These are phyloP conservation scores for Zapornia atra DNA, from an alignment of 2,113 vertebrate species.

Conservation along the genomic window DNA sequence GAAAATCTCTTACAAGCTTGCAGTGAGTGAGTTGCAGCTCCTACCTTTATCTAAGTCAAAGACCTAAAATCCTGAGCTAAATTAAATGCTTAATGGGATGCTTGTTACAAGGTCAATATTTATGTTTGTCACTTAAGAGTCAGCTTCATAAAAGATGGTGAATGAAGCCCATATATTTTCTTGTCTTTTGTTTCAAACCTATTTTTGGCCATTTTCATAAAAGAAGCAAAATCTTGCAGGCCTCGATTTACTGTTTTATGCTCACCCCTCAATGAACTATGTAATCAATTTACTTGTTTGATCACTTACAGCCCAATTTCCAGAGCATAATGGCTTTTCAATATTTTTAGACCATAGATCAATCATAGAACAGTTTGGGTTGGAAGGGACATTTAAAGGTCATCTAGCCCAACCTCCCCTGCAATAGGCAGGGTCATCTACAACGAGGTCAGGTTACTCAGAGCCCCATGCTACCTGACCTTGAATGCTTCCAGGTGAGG, in stretches of 20 bases:
- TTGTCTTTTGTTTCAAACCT: neutral
- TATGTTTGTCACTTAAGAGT: neutral
- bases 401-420: too few species aligned
- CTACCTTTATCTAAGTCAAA: neutral
- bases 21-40: neutral
- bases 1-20: accelerated
- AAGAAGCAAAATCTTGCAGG: neutral
- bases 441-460: too few species aligned
- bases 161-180: neutral
- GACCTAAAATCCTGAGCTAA: neutral
- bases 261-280: neutral
- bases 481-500: too few species aligned
- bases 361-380: too few species aligned
- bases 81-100: neutral
- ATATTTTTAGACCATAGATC: neutral
- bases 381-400: too few species aligned
- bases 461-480: too few species aligned
- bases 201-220: neutral
- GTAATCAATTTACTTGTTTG: neutral
- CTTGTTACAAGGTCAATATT: neutral
- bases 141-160: neutral
- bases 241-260: neutral
- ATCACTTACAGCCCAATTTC: neutral
- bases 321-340: conserved; percentile 18
- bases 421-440: too few species aligned